A percentile compares a stretch with the other conserved stretches of the same genome.
Conservation (phyloP, 2,113 vertebrate species). For the Zootoca vivipara region DNA sequence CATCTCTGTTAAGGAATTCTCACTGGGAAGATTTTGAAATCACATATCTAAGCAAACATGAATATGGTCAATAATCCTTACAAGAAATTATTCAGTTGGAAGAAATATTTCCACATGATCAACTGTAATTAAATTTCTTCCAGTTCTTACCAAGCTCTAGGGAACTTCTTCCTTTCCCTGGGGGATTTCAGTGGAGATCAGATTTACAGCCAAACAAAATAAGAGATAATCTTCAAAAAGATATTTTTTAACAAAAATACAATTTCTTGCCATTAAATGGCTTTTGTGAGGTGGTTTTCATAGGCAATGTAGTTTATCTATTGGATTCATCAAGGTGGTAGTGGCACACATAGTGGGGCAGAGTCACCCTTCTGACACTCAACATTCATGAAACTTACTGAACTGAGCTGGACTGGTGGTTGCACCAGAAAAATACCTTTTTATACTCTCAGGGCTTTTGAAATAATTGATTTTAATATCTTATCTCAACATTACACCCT, state of each 20-base stretch:
- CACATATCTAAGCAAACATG: slow-evolving; percentile 21
- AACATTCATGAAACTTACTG: no score
- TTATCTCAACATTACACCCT: no score
- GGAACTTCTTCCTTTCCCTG: slow-evolving; percentile 38
- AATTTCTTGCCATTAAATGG: slow-evolving; percentile 27
- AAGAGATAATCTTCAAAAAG: slow-evolving; percentile 70
- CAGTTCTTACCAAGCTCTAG: slow-evolving; percentile 46
- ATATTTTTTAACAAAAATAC: slow-evolving; percentile 59
- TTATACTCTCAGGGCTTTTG: no score
- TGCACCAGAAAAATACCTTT: no score
- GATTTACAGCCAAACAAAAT: slow-evolving; percentile 70
- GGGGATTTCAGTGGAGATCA: slow-evolving; percentile 59
- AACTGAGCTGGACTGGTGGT: no score
- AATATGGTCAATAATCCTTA: slow-evolving; percentile 25
- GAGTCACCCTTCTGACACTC: no score
- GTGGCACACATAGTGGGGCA: no score
- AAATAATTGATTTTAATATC: no score
- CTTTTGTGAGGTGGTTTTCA: background rate
- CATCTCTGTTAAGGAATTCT: background rate
- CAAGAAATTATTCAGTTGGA: slow-evolving; percentile 45
- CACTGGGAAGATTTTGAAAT: slow-evolving; percentile 35
- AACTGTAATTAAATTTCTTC: slow-evolving; percentile 72
- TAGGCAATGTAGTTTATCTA: background rate
- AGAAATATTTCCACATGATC: slow-evolving; percentile 58
- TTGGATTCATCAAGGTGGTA: background rate